These are phyloP conservation scores for Steatocranus sp. DNA, from an alignment of 2,797 vertebrate genomes.

Conservation along the genomic window DNA sequence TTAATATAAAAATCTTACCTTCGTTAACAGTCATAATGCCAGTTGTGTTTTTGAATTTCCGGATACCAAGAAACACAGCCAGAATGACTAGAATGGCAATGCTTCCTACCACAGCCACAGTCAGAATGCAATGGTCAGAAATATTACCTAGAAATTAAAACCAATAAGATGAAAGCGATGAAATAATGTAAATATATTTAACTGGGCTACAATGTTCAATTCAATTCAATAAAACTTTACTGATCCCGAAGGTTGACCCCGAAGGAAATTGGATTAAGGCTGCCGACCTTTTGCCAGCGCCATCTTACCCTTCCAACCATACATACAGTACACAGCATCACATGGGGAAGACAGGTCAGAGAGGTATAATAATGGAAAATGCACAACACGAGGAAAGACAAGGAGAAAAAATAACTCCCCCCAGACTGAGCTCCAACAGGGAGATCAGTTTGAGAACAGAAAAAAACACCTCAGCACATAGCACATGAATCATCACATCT, in stretches of 20 bases:
- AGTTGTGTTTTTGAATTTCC: accelerated
- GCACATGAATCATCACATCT: background rate
- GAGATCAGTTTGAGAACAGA: background rate
- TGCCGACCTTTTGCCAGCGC: accelerated
- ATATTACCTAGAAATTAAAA: background rate
- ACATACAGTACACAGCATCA: accelerated
- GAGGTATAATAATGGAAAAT: background rate
- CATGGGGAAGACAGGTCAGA: background rate
- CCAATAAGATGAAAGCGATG: background rate
- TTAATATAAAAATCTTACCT: background rate
- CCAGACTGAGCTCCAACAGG: background rate
- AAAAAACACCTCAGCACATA: background rate
- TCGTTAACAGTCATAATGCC: background rate
- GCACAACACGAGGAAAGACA: accelerated
- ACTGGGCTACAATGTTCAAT: background rate
- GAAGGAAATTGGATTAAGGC: accelerated
- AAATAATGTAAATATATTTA: background rate
- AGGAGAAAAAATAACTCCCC: background rate
- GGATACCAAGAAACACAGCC: background rate
- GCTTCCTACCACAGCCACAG: background rate
- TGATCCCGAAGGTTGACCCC: background rate
- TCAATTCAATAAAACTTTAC: background rate
- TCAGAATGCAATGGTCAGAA: background rate
- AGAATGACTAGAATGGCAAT: background rate
- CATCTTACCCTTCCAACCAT: background rate